A percentile compares a stretch with the other conserved stretches of the same genome.
These are phyloP conservation scores for Protodeltote pygarga DNA, from an alignment of 2,888 invertebrate species.

Conservation along the genomic window DNA sequence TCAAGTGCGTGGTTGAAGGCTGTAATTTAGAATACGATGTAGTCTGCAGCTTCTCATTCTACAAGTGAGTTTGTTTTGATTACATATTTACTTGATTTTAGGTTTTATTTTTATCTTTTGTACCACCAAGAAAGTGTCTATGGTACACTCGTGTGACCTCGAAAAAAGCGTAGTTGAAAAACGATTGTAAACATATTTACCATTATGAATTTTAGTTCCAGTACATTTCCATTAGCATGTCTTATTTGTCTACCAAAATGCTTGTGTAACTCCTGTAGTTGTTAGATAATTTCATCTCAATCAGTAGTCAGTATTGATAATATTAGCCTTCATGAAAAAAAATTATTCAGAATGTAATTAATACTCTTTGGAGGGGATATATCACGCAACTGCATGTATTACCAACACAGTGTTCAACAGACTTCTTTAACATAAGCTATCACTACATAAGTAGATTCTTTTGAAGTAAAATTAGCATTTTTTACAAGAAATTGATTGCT, in stretches of 20 bases:
- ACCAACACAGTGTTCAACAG: not conserved
- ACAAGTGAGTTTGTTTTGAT: slow-evolving; percentile 79
- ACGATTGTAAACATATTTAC: slow-evolving; percentile 42
- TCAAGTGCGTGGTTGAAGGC: slow-evolving; percentile 84
- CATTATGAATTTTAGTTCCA: slow-evolving; percentile 16
- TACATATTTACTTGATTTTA: slow-evolving; percentile 24
- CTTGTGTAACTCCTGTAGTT: not conserved
- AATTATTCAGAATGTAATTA: not conserved
- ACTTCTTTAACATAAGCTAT: not conserved
- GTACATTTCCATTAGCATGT: slow-evolving; percentile 22
- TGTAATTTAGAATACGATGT: slow-evolving; percentile 84
- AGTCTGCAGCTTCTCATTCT: slow-evolving; percentile 84
- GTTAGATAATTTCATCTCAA: not conserved
- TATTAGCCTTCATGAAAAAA: not conserved
- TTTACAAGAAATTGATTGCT: no score
- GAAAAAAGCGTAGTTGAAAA: slow-evolving; percentile 25
- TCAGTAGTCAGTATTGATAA: not conserved
- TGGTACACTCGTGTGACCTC: slow-evolving; percentile 51
- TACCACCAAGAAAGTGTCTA: slow-evolving; percentile 33
- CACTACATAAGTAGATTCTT: no score
- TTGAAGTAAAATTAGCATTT: no score
- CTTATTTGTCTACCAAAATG: not conserved
- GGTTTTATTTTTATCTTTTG: slow-evolving; percentile 23
- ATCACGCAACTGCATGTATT: slow-evolving; percentile 4
- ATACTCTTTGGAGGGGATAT: slow-evolving; percentile 2